These are phyloP conservation scores for Thereva nobilitata DNA, from an alignment of 2,888 invertebrate species.

Conservation along the genomic window DNA sequence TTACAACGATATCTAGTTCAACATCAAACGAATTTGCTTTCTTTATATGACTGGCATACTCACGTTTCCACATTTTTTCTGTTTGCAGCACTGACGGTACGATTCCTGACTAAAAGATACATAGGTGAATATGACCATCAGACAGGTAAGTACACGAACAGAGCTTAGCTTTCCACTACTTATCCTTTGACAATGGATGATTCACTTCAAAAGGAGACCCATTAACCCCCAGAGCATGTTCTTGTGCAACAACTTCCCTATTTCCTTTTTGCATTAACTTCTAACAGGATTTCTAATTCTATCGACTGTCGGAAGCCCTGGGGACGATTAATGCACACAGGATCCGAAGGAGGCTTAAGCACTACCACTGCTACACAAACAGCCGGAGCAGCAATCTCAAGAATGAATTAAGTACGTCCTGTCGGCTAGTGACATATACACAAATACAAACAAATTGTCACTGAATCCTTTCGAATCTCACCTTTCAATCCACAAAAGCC, in stretches of 20 bases:
- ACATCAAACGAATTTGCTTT: no score
- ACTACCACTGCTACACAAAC: not conserved
- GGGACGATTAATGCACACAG: slow-evolving; percentile 29
- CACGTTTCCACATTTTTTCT: slow-evolving; percentile 36
- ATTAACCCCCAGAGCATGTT: no score
- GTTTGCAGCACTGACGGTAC: slow-evolving; percentile 77
- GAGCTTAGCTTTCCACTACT: slow-evolving; percentile 11
- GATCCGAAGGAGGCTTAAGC: not conserved
- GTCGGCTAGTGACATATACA: slow-evolving; percentile 33
- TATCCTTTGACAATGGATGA: slow-evolving; percentile 4
- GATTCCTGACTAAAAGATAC: slow-evolving; percentile 90
- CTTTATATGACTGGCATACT: no score
- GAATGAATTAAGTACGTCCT: slow-evolving; percentile 34
- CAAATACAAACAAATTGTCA: slow-evolving; percentile 35
- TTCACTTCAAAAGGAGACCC: no score
- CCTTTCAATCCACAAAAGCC: slow-evolving; percentile 35
- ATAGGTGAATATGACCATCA: slow-evolving; percentile 96
- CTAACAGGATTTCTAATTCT: slow-evolving; percentile 29
- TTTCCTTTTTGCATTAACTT: slow-evolving; percentile 20
- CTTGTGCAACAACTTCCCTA: not conserved
- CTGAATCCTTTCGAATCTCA: slow-evolving; percentile 34
- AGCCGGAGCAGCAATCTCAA: slow-evolving; percentile 27
- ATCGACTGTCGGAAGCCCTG: slow-evolving; percentile 28
- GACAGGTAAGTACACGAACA: slow-evolving; percentile 67
- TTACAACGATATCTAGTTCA: no score